Conservation (phyloP, 1,140 invertebrate species). For the Drosophila punjabiensis region DNA sequence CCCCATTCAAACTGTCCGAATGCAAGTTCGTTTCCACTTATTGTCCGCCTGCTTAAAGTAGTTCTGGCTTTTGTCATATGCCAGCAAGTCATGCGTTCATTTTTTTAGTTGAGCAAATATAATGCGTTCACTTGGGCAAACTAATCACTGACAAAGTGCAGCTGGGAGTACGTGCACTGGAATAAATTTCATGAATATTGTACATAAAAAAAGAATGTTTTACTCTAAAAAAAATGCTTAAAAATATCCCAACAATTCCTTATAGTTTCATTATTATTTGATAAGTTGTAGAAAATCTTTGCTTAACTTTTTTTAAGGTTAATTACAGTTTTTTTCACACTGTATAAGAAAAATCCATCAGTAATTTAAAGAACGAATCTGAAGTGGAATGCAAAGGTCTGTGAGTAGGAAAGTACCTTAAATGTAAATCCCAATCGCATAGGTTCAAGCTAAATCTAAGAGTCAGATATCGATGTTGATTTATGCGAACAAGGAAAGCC, state of each 20-base stretch:
- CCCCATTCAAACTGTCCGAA: conserved; percentile 44
- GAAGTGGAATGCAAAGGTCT: not conserved
- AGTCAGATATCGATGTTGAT: conserved; percentile 1
- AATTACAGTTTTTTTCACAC: not conserved
- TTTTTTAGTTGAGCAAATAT: conserved; percentile 50
- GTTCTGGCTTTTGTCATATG: conserved; percentile 31
- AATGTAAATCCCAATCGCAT: not conserved
- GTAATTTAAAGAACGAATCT: not conserved
- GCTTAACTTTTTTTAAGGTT: not conserved
- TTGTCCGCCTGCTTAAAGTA: conserved; percentile 11
- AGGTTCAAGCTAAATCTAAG: not conserved
- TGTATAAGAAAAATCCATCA: too few species aligned
- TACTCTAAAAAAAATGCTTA: not conserved
- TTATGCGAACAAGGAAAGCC: not conserved
- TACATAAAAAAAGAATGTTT: not conserved
- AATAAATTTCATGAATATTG: not conserved
- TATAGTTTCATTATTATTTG: not conserved
- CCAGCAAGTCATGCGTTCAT: conserved; percentile 56
- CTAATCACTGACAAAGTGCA: conserved; percentile 23
- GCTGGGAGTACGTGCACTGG: not conserved
- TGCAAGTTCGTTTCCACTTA: conserved; percentile 33
- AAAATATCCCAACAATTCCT: not conserved
- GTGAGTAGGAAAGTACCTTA: not conserved
- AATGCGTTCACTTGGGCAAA: conserved; percentile 30
- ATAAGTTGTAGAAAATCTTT: too few species aligned